phyloP scores from a whole-genome alignment of 2,797 vertebrate species.

The Microhierax caerulescens region DNA sequence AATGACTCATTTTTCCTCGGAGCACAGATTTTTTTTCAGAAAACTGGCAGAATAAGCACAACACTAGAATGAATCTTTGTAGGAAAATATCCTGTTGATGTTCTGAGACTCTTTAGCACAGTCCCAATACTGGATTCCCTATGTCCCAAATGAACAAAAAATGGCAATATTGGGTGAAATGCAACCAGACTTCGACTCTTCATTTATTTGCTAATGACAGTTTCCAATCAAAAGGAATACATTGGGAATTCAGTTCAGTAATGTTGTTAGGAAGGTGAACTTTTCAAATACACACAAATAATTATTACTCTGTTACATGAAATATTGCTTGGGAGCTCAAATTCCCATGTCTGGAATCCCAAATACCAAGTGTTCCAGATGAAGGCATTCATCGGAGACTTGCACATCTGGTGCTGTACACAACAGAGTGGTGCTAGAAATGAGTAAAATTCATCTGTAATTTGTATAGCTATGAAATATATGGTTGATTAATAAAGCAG shows the following conservation, averaged over 20 bases:
- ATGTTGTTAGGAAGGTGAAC: slow-evolving; percentile 32
- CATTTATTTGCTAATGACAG: slow-evolving; percentile 53
- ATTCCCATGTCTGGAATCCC: slow-evolving; percentile 37
- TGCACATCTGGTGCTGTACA: slow-evolving; percentile 24
- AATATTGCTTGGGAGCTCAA: slow-evolving; percentile 49
- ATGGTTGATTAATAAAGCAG: slow-evolving; percentile 11
- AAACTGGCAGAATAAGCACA: background rate
- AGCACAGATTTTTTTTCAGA: slow-evolving; percentile 16
- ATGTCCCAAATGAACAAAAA: background rate
- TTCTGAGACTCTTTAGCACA: background rate
- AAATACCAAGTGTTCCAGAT: slow-evolving; percentile 20
- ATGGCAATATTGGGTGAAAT: background rate
- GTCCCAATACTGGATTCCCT: background rate
- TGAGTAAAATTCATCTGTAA: slow-evolving; percentile 23
- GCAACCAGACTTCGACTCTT: background rate
- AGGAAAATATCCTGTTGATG: background rate
- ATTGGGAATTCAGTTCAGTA: slow-evolving; percentile 39
- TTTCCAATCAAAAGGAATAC: slow-evolving; percentile 19
- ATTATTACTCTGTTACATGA: background rate
- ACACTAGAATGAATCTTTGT: background rate
- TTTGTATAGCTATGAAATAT: slow-evolving; percentile 34
- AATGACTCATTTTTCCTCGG: background rate
- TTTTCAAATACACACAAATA: slow-evolving; percentile 58
- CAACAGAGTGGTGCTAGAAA: slow-evolving; percentile 2
- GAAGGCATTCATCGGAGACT: background rate